Percentiles rank a stretch among this genome's conserved stretches.
Evolutionary conservation across 2,888 invertebrate genomes (phyloP).

Genomic region (Venusia cambrica): DNA sequence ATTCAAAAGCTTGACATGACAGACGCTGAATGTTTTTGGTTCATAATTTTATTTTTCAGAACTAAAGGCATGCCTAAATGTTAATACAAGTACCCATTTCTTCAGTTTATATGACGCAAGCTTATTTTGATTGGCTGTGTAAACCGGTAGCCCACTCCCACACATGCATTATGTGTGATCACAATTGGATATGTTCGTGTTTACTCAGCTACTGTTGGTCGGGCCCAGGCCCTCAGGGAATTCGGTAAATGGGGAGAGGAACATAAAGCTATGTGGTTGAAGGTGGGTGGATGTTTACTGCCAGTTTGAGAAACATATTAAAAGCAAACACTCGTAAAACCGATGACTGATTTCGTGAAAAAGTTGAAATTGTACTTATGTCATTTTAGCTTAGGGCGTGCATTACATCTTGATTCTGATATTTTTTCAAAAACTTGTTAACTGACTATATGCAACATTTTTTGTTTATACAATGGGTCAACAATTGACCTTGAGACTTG

Average conservation of each 20-base stretch:
- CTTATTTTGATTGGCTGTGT: conserved; percentile 68
- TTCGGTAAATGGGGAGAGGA: conserved; percentile 28
- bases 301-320: conserved; percentile 1
- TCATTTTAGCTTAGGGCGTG: conserved; percentile 1
- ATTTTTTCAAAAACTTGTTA: too few species aligned
- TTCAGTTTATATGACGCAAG: conserved; percentile 10
- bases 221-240: conserved; percentile 48
- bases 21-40: too few species aligned
- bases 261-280: conserved; percentile 16
- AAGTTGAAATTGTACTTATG: conserved; percentile 2
- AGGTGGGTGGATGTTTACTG: conserved; percentile 10
- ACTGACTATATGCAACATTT: too few species aligned
- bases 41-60: too few species aligned
- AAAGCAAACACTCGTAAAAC: not conserved
- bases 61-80: too few species aligned
- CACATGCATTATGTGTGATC: conserved; percentile 34
- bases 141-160: conserved; percentile 71
- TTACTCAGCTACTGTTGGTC: conserved; percentile 53
- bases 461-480: too few species aligned
- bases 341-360: not conserved
- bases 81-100: too few species aligned
- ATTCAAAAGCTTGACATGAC: not conserved
- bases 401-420: too few species aligned
- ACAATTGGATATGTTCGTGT: conserved; percentile 37
- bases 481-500: too few species aligned